Conservation (phyloP, 2,888 invertebrate genomes). For the Parnassius smintheus region DNA sequence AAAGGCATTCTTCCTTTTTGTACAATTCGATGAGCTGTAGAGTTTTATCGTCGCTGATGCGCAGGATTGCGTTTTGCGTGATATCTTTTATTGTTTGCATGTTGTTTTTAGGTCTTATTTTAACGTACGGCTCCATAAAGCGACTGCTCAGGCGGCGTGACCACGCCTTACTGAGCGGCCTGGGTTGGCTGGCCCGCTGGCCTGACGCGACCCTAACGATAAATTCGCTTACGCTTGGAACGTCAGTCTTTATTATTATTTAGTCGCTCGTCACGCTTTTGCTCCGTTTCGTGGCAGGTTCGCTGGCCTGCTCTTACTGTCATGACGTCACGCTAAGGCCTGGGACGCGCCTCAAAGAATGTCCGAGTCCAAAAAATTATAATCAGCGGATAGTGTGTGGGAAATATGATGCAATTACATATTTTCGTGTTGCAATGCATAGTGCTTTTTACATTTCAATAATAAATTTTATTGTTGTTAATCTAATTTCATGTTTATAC, state of each 20-base stretch:
- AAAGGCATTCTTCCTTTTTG: background rate
- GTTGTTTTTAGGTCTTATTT: background rate
- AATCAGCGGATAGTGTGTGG: too few relatives aligned
- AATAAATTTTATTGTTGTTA: too few relatives aligned
- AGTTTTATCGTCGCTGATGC: slow-evolving; percentile 28
- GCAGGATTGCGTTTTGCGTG: slow-evolving; percentile 33
- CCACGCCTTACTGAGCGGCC: slow-evolving; percentile 41
- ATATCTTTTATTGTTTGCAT: background rate
- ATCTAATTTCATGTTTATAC: too few relatives aligned
- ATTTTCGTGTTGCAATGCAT: too few relatives aligned
- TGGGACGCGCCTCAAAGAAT: background rate
- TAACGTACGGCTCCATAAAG: background rate
- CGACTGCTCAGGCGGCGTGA: slow-evolving; percentile 2
- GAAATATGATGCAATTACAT: too few relatives aligned
- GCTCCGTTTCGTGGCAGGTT: background rate
- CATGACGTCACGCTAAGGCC: background rate
- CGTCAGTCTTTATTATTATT: background rate
- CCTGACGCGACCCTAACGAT: background rate
- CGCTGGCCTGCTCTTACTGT: background rate
- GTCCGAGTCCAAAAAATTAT: background rate
- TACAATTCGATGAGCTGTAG: background rate
- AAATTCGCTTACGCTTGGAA: slow-evolving; percentile 5
- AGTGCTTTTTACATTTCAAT: too few relatives aligned
- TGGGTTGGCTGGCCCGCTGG: background rate
- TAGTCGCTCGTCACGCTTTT: background rate